Conservation (phyloP, 2,797 vertebrate species). For the Anabas testudineus region DNA sequence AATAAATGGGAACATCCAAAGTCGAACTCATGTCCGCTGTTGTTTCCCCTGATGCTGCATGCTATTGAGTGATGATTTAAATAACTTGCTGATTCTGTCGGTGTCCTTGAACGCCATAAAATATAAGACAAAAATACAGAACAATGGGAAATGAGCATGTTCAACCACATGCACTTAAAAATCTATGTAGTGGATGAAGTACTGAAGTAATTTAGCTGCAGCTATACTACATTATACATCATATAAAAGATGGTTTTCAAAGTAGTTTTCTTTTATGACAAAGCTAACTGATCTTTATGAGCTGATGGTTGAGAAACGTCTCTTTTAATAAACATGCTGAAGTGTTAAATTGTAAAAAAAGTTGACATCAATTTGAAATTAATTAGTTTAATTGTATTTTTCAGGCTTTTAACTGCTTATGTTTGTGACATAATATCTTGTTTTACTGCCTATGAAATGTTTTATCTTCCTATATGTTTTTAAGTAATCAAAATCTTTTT, state of each 20-base stretch:
- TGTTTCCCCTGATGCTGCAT: constrained; percentile 11
- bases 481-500: constrained; percentile 23
- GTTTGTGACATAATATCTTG: not conserved
- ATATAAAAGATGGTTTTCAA: too few species aligned
- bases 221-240: too few species aligned
- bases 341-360: too few species aligned
- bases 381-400: not conserved
- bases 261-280: not conserved
- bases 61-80: not conserved
- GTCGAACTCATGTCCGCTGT: not conserved
- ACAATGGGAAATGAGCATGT: too few species aligned
- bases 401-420: not conserved
- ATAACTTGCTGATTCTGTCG: too few species aligned
- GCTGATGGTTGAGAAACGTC: too few species aligned
- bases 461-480: not conserved
- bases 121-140: too few species aligned
- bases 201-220: too few species aligned
- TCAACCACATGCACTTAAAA: too few species aligned
- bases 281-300: not conserved
- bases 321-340: not conserved
- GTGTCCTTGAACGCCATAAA: too few species aligned
- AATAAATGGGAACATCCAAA: constrained; percentile 1
- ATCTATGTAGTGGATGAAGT: too few species aligned
- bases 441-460: not conserved
- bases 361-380: not conserved